Conservation (phyloP, 2,797 vertebrate species). For the Cyprinodon diabolis region DNA sequence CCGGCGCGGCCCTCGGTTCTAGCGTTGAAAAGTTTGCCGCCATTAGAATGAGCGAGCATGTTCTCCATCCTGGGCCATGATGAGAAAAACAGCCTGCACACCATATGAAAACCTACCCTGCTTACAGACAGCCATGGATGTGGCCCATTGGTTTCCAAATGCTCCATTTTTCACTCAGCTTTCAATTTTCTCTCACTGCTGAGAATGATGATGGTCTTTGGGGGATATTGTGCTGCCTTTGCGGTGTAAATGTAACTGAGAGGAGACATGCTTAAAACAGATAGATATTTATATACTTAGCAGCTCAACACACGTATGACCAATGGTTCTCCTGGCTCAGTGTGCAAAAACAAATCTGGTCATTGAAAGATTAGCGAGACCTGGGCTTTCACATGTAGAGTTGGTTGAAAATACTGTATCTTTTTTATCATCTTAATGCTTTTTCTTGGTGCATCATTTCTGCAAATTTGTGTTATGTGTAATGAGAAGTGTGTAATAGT, state of each 20-base stretch:
- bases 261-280: not conserved
- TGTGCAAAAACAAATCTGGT: not conserved
- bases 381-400: not conserved
- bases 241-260: constrained; percentile 2
- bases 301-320: constrained; percentile 3
- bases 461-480: constrained; percentile 17
- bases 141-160: constrained; percentile 47
- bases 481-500: constrained; percentile 13
- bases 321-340: not conserved
- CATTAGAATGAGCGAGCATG: constrained; percentile 65
- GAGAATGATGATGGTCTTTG: constrained; percentile 33
- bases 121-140: constrained; percentile 47
- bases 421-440: not conserved
- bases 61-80: constrained; percentile 57
- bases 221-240: constrained; percentile 27
- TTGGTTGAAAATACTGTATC: not conserved
- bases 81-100: constrained; percentile 67
- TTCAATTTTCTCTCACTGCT: constrained; percentile 59
- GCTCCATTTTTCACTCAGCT: constrained; percentile 62
- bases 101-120: constrained; percentile 45
- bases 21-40: constrained; percentile 67
- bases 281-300: not conserved
- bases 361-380: not conserved
- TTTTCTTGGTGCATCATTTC: constrained; percentile 17
- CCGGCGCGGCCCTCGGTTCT: constrained; percentile 39